Percentiles rank a stretch among this genome's conserved stretches.
phyloP scores from a whole-genome alignment of 2,888 invertebrate species.

The Argyra leucocephala region DNA sequence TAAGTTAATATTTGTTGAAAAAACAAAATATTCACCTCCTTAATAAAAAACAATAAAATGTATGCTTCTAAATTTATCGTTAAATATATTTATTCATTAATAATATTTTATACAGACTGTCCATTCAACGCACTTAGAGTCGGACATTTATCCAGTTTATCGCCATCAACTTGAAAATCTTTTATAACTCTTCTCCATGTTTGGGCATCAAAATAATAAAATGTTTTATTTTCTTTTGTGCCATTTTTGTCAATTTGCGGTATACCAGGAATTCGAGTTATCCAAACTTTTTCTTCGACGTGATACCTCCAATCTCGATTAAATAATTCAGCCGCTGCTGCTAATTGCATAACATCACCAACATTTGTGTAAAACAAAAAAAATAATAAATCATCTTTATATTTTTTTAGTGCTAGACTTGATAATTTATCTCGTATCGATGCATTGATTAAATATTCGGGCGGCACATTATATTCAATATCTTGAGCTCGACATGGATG shows the following conservation, averaged over 20 bases:
- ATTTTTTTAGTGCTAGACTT: slow-evolving; percentile 88
- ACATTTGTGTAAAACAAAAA: slow-evolving; percentile 99
- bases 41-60: background rate
- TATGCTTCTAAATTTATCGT: slow-evolving; percentile 6
- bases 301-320: slow-evolving; percentile 99
- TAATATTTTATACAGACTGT: slow-evolving; percentile 43
- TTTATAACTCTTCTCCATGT: slow-evolving; percentile 99
- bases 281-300: slow-evolving; percentile 98
- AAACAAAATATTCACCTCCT: too few species aligned
- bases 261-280: slow-evolving; percentile 93
- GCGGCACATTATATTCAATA: slow-evolving; percentile 95
- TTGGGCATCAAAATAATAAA: slow-evolving; percentile 98
- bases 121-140: slow-evolving; percentile 44
- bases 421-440: slow-evolving; percentile 93
- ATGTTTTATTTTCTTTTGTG: slow-evolving; percentile 96
- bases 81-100: slow-evolving; percentile 17
- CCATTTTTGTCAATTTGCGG: slow-evolving; percentile 87
- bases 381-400: slow-evolving; percentile 97
- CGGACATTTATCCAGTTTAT: slow-evolving; percentile 79
- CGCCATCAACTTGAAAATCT: slow-evolving; percentile 98
- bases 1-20: too few species aligned
- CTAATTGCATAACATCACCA: slow-evolving; percentile 94
- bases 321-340: slow-evolving; percentile 95
- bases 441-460: slow-evolving; percentile 96
- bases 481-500: slow-evolving; percentile 97